Percentiles rank a stretch among this genome's conserved stretches.
phyloP scores from a whole-genome alignment of 2,113 vertebrate genomes.

The Penelope pileata region DNA sequence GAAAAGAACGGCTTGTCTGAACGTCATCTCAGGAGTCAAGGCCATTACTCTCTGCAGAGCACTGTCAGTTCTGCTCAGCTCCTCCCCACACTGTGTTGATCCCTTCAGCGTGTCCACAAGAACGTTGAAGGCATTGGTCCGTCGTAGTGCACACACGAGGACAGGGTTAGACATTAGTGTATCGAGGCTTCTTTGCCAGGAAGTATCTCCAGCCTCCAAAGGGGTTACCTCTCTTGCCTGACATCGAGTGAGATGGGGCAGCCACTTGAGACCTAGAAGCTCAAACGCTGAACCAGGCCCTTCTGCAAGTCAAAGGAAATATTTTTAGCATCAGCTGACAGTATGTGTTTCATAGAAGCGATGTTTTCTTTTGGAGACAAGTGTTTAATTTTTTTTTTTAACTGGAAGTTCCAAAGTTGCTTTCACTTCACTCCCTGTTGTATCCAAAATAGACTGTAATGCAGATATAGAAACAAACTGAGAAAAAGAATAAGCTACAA shows the following conservation, averaged over 20 bases:
- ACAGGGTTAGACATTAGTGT: slow-evolving; percentile 62
- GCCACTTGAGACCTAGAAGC: slow-evolving; percentile 77
- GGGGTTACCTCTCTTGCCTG: slow-evolving; percentile 79
- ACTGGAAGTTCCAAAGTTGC: not conserved
- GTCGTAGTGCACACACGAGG: slow-evolving; percentile 65
- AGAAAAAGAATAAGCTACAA: not conserved
- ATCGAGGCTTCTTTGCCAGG: slow-evolving; percentile 59
- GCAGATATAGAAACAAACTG: not conserved
- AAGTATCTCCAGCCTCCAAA: slow-evolving; percentile 74
- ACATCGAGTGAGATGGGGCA: slow-evolving; percentile 63
- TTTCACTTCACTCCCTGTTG: not conserved
- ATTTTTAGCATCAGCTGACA: not conserved
- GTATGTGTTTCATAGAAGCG: not conserved
- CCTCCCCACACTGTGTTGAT: not conserved
- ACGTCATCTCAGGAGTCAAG: slow-evolving; percentile 74
- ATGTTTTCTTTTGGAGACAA: not conserved
- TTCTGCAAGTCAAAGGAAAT: slow-evolving; percentile 36
- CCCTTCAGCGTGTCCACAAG: slow-evolving; percentile 45
- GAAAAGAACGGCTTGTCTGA: slow-evolving; percentile 75
- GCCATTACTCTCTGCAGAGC: slow-evolving; percentile 69
- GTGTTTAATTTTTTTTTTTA: not conserved
- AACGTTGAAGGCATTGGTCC: slow-evolving; percentile 37
- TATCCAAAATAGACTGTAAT: not conserved
- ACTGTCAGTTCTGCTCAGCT: not conserved
- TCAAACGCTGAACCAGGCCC: slow-evolving; percentile 48